Base-by-base conservation (phyloP, 2,797 vertebrate species). In the Erpetoichthys calabaricus region DNA sequence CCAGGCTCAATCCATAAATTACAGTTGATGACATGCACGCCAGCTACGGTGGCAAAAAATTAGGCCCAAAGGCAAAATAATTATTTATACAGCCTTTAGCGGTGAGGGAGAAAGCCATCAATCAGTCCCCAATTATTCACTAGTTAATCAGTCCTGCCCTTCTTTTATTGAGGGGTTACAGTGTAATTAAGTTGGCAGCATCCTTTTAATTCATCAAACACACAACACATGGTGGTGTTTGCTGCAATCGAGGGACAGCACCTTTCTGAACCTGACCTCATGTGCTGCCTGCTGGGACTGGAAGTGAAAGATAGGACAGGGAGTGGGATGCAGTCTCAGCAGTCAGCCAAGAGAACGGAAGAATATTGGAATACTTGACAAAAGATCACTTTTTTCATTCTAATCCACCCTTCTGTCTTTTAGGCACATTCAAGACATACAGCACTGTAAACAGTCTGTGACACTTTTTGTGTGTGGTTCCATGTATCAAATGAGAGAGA, bases 121-220 rank as follows among this genome's bases (percentile, higher is more conserved):
- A 83, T 88, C 86, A 88, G 76, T 63, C 74, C 76, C 80, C 85
- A 86, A 86, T 87, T 86, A 81, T 87, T 86, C 84, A 83, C 82
- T 82, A 84, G 84, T 87, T 89, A 88, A 86, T 87, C 86, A 87
- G 84, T 78, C 83, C 76, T 84, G 84, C 84, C 82, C 84, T 84
- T 84, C 78, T 77, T 88, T 86, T 87, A 87, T 85, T 86, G 87
- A 87, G 86, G 85, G 82, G 86, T 86, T 88, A 85, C 84, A 86
- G 79, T 86, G 80, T 89, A 88, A 89, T 89, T 89, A 89, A 86
- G 82, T 87, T 87, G 84, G 84, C 84, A 86, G 82, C 82, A 86
- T 85, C 77, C 82, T 86, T 87, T 89, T 84, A 86, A 89, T 89
- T 87, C 85, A 88, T 88, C 87, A 89, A 85, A 83, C 77, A 81